A percentile compares a stretch with the other conserved stretches of the same genome.
Conservation (phyloP, 2,113 vertebrate genomes). For the Meriones unguiculatus region DNA sequence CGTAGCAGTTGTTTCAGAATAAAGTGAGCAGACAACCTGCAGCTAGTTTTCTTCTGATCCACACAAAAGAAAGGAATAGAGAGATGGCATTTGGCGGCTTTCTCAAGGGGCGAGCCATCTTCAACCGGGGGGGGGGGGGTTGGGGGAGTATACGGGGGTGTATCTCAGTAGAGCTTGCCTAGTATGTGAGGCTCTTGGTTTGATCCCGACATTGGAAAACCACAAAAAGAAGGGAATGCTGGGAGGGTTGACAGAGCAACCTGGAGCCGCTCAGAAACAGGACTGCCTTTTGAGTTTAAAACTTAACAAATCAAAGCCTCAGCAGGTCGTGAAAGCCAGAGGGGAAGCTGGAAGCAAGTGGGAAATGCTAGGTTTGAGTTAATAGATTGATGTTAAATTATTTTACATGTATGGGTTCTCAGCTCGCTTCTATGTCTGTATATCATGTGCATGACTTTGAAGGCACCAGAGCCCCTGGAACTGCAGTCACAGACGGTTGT, state of each 20-base stretch:
- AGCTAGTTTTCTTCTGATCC: constrained; percentile 39
- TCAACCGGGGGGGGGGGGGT: fast-evolving
- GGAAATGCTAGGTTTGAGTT: constrained; percentile 24
- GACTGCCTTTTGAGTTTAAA: not conserved
- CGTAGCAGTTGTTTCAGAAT: not conserved
- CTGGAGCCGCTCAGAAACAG: not conserved
- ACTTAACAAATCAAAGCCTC: not conserved
- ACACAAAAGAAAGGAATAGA: not conserved
- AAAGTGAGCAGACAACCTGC: not conserved
- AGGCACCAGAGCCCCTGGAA: not conserved
- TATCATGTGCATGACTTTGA: not conserved
- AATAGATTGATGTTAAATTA: not conserved
- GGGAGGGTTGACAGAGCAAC: not conserved
- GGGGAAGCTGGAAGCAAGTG: not conserved
- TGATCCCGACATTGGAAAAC: not conserved
- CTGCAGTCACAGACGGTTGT: not conserved
- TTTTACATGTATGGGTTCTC: not conserved
- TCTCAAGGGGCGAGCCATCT: not conserved
- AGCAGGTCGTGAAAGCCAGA: not conserved
- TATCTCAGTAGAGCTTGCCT: not conserved
- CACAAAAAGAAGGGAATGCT: fast-evolving
- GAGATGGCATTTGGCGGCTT: not conserved
- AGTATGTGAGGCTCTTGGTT: not conserved
- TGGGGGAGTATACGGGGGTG: not conserved
- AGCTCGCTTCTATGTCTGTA: not conserved